Evolutionary conservation across 2,113 vertebrate genomes (phyloP).

Genomic region (Python bivittatus): DNA sequence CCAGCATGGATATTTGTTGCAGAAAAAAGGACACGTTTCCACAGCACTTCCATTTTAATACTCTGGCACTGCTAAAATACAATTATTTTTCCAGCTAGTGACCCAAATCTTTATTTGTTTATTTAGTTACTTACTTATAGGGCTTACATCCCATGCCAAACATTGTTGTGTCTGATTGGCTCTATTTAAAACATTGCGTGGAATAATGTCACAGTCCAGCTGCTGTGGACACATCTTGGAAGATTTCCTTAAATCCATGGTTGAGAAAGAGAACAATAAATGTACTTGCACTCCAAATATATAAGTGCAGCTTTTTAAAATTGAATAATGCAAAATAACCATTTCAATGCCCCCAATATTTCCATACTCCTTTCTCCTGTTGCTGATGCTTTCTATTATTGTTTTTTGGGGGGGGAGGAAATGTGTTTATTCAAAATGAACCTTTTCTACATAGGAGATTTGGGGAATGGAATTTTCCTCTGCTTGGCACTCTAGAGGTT

Average conservation of each 20-base stretch:
- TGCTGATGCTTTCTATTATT: background rate
- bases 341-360: background rate
- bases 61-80: background rate
- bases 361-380: background rate
- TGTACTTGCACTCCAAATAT: background rate
- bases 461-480: background rate
- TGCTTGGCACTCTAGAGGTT: background rate
- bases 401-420: fast-evolving
- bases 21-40: background rate
- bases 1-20: background rate
- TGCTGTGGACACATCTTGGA: background rate
- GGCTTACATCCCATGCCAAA: background rate
- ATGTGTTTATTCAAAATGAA: background rate
- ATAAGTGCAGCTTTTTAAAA: background rate
- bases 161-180: background rate
- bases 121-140: background rate
- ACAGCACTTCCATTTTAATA: background rate
- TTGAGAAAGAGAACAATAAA: background rate
- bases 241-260: background rate
- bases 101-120: background rate
- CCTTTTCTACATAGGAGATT: background rate
- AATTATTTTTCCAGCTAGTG: background rate
- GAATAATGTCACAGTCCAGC: background rate
- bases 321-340: background rate
- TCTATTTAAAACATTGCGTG: background rate